Evolutionary conservation across 2,797 vertebrate genomes (phyloP), one percentile per base, ranked within the genome.

Genomic region (Premnoplex brunnescens): DNA sequence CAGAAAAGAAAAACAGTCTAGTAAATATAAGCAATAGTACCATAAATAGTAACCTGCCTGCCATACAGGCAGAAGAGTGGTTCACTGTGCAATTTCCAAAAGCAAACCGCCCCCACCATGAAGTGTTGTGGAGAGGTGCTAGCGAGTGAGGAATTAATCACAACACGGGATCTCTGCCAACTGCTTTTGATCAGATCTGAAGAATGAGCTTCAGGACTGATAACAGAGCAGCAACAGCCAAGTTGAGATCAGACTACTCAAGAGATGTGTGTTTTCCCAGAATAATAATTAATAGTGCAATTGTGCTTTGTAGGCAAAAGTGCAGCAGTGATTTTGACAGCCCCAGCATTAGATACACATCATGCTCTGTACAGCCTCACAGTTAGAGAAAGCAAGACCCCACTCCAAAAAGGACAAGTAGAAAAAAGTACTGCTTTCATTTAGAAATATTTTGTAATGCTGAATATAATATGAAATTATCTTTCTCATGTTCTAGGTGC

Each of bases 241-340:
- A 95, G 89, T 10, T 5, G 14, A 81, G 89, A 90, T 84, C 93
- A 89, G 88, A 36, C 88, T 84, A 62, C 44, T 32, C 56, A 41
- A 72, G 91, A 93, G 88, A 94, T 44, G 39, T 78, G 74, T 85
- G 60, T 84, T 90, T 75, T 96, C 91, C 90, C 89, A 83, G 94
- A 95, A 94, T 93, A 69, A 91, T 73, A 95, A 97, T 96, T 96
- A 96, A 96, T 76, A 95, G 95, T 59, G 67, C 76, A 63, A 52
- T 82, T 91, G 79, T 93, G 85, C 93, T 85, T 85, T 89, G 87
- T 85, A 71, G 86, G 90, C 96, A 96, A 60, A 86, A 93, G 58
- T 1, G 48, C 58, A 66, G 51, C 36, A 6, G 54, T 9, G 67
- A 71, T 78, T 93, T 91, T 68, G 66, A 77, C 75, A 80, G 36